Evolutionary conservation across 2,113 vertebrate genomes (phyloP).

Genomic region (Phalacrocorax aristotelis): DNA sequence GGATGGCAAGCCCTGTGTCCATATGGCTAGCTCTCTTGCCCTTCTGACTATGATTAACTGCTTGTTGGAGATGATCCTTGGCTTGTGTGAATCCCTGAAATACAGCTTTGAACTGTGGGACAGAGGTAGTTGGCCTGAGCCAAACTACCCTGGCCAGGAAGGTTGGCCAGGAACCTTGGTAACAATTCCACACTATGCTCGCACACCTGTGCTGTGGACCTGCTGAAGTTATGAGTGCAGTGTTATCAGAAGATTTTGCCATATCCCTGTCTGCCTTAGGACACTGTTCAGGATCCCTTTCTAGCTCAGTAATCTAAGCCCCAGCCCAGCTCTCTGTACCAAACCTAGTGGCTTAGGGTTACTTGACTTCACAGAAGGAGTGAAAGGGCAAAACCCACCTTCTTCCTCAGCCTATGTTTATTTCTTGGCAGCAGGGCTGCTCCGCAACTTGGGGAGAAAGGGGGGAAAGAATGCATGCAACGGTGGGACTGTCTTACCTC

Average conservation of each 20-base stretch:
- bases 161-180: background rate
- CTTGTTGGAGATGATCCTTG: background rate
- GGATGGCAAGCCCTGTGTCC: background rate
- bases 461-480: background rate
- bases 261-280: background rate
- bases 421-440: background rate
- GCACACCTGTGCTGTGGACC: background rate
- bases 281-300: background rate
- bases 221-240: background rate
- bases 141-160: background rate
- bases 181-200: accelerated
- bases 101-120: background rate
- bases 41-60: background rate
- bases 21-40: background rate
- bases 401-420: background rate
- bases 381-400: background rate
- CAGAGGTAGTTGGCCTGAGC: background rate
- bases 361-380: background rate
- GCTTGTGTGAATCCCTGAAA: background rate
- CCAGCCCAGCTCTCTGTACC: background rate
- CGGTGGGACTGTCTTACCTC: background rate
- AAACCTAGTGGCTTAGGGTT: background rate
- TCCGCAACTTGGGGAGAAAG: background rate
- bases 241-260: background rate
- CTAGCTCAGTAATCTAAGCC: background rate